Evolutionary conservation across 2,888 invertebrate genomes (phyloP).

Genomic region (Colletes collaris): DNA sequence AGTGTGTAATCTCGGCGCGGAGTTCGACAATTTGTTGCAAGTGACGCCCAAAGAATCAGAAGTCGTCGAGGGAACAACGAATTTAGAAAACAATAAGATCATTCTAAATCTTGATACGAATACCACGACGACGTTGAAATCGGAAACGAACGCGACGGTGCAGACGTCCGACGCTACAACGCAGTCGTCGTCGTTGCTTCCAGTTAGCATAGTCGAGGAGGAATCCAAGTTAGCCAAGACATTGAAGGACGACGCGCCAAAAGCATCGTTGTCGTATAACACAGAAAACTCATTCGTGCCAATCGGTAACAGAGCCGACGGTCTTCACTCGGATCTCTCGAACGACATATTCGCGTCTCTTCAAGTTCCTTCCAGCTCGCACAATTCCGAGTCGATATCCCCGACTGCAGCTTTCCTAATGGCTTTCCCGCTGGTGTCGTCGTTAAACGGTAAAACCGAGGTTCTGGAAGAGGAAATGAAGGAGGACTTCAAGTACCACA

Average conservation of each 20-base stretch:
- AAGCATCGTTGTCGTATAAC: conserved; percentile 74
- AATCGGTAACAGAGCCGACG: conserved; percentile 76
- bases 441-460: conserved; percentile 85
- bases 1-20: conserved; percentile 74
- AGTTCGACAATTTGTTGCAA: conserved; percentile 75
- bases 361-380: conserved; percentile 85
- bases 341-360: conserved; percentile 86
- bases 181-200: conserved; percentile 49
- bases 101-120: conserved; percentile 81
- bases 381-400: conserved; percentile 87
- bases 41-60: conserved; percentile 68
- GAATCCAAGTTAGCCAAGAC: conserved; percentile 62
- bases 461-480: conserved; percentile 85
- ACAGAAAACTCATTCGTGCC: conserved; percentile 79
- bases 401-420: conserved; percentile 91
- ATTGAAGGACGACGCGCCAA: conserved; percentile 71
- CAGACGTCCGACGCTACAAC: conserved; percentile 37
- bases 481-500: conserved; percentile 81
- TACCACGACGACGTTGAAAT: conserved; percentile 80
- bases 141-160: conserved; percentile 61
- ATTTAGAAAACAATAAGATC: conserved; percentile 74
- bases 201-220: conserved; percentile 47
- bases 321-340: conserved; percentile 84
- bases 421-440: conserved; percentile 90
- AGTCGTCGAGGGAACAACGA: conserved; percentile 51